These are phyloP conservation scores for Tinamus guttatus DNA, from an alignment of 2,113 vertebrate species.

Conservation along the genomic window DNA sequence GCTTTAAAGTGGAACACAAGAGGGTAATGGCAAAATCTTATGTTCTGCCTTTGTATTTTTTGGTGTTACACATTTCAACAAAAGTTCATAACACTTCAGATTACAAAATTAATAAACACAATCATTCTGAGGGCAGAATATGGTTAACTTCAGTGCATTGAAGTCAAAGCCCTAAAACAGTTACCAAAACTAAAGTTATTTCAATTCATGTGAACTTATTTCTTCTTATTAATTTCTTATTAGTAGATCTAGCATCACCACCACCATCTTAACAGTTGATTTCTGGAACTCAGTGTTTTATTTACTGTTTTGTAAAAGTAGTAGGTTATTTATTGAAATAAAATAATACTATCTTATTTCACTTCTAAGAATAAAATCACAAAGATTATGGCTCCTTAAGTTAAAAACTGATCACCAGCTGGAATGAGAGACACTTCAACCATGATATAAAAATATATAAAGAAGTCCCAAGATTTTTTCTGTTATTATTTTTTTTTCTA, in stretches of 20 bases:
- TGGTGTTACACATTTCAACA: neutral
- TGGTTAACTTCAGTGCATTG: neutral
- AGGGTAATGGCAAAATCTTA: neutral
- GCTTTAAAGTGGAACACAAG: neutral
- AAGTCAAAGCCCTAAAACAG: neutral
- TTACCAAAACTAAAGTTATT: neutral
- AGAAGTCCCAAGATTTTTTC: neutral
- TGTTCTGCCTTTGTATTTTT: neutral
- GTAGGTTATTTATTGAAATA: neutral
- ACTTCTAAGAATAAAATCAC: neutral
- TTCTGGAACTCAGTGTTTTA: neutral
- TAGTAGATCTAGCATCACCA: neutral
- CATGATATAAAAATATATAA: neutral
- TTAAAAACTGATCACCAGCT: neutral
- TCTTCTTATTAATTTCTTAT: neutral
- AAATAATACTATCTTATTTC: neutral
- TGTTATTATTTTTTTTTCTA: neutral
- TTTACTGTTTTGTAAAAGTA: neutral
- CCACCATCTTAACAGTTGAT: neutral
- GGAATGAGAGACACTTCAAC: neutral
- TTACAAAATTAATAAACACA: neutral
- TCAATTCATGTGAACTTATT: neutral
- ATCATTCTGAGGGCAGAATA: neutral
- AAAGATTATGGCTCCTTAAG: neutral
- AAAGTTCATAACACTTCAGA: fast-evolving